Conservation (phyloP, 2,113 vertebrate species). For the Nothobranchius kuhntae region DNA sequence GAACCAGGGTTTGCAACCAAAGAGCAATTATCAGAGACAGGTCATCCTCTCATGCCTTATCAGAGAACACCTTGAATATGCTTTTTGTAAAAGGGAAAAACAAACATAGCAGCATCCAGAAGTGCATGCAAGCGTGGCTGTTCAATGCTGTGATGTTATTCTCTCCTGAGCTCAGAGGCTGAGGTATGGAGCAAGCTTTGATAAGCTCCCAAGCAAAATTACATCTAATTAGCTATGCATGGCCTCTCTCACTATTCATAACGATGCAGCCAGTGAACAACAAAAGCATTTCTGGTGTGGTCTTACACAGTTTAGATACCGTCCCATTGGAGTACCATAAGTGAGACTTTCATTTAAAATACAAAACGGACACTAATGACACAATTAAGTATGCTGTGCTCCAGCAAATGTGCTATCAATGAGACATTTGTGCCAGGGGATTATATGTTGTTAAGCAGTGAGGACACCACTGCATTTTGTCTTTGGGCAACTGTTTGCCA, state of each 20-base stretch:
- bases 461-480: conserved; percentile 27
- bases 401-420: conserved; percentile 60
- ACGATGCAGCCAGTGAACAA: conserved; percentile 35
- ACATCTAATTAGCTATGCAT: conserved; percentile 56
- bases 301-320: conserved; percentile 30
- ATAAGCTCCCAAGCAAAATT: conserved; percentile 51
- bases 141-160: conserved; percentile 48
- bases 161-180: conserved; percentile 28
- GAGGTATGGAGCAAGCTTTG: conserved; percentile 22
- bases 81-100: conserved; percentile 37
- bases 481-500: conserved; percentile 26
- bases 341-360: conserved; percentile 63
- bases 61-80: conserved; percentile 27
- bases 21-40: neutral
- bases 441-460: conserved; percentile 56
- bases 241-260: conserved; percentile 19
- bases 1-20: neutral
- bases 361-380: conserved; percentile 72
- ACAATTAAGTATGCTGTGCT: conserved; percentile 69
- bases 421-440: conserved; percentile 53
- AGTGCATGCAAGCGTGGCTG: conserved; percentile 31
- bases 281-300: conserved; percentile 33
- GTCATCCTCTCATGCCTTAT: conserved; percentile 23
- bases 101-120: conserved; percentile 39
- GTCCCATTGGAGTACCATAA: conserved; percentile 39